Evolutionary conservation across 2,888 invertebrate genomes (phyloP).

Genomic region (Eristalis pertinax): DNA sequence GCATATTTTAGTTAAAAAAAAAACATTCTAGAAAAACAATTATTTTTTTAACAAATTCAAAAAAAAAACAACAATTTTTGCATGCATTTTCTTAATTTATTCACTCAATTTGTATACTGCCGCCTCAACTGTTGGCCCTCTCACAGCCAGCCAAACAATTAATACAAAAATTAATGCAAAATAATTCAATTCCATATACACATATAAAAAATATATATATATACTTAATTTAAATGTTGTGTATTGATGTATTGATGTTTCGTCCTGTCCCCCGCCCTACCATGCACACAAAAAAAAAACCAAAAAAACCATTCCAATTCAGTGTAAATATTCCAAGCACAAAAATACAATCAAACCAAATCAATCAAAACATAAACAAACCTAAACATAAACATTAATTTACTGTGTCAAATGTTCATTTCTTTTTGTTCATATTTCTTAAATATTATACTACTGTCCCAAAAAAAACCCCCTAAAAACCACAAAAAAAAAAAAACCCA

Average conservation of each 20-base stretch:
- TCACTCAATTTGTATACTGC: slow-evolving; percentile 29
- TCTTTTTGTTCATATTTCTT: slow-evolving; percentile 12
- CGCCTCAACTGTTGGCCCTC: slow-evolving; percentile 32
- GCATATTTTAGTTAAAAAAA: neutral
- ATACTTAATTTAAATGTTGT: slow-evolving; percentile 46
- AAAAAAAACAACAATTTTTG: slow-evolving; percentile 27
- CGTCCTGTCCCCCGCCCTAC: slow-evolving; percentile 38
- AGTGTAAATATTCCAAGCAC: slow-evolving; percentile 58
- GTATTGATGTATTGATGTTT: slow-evolving; percentile 65
- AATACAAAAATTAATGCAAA: slow-evolving; percentile 27
- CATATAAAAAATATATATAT: neutral
- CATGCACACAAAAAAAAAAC: slow-evolving; percentile 42
- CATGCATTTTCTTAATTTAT: slow-evolving; percentile 46
- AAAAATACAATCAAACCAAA: neutral
- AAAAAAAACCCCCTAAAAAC: slow-evolving; percentile 19
- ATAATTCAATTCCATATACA: slow-evolving; percentile 18
- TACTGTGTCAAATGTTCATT: slow-evolving; percentile 44
- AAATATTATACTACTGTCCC: slow-evolving; percentile 28
- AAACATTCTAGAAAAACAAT: neutral
- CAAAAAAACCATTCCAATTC: slow-evolving; percentile 50
- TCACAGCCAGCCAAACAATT: slow-evolving; percentile 15
- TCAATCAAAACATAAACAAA: neutral
- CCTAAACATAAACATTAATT: neutral
- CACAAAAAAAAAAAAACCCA: slow-evolving; percentile 5
- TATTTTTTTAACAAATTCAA: slow-evolving; percentile 7